Evolutionary conservation across 2,113 vertebrate genomes (phyloP).

Genomic region (Oryzias javanicus): DNA sequence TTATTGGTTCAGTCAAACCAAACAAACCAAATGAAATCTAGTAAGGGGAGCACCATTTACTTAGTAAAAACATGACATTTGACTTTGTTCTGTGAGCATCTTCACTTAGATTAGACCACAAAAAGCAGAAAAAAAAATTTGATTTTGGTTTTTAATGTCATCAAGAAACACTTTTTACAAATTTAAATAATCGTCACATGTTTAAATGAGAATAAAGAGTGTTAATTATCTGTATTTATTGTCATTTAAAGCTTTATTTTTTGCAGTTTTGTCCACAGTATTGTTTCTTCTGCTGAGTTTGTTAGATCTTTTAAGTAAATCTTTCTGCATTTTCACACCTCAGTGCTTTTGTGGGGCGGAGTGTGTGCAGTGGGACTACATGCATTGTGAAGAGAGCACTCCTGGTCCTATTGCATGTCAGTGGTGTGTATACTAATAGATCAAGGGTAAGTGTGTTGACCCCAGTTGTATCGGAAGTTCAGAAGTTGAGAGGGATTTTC

Average conservation of each 20-base stretch:
- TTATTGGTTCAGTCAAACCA: too few relatives aligned
- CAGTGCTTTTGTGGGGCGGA: too few relatives aligned
- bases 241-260: too few relatives aligned
- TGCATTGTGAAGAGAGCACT: slow-evolving; percentile 3
- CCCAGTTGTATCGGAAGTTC: slow-evolving; percentile 80
- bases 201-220: too few relatives aligned
- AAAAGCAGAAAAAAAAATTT: background rate
- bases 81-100: background rate
- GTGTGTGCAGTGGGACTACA: background rate
- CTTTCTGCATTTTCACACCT: too few relatives aligned
- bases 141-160: background rate
- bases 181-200: background rate
- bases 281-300: too few relatives aligned
- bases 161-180: background rate
- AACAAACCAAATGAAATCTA: too few relatives aligned
- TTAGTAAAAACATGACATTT: background rate
- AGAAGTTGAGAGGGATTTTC: slow-evolving; percentile 79
- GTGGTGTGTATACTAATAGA: slow-evolving; percentile 51
- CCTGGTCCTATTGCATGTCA: slow-evolving; percentile 51
- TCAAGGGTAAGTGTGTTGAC: slow-evolving; percentile 66
- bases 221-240: too few relatives aligned
- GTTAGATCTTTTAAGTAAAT: too few relatives aligned
- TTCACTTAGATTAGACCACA: background rate
- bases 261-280: too few relatives aligned
- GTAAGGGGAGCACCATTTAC: too few relatives aligned